Conservation (phyloP, 35 echinoderm and acorn worm species). For the Strongylocentrotus purpuratus region DNA sequence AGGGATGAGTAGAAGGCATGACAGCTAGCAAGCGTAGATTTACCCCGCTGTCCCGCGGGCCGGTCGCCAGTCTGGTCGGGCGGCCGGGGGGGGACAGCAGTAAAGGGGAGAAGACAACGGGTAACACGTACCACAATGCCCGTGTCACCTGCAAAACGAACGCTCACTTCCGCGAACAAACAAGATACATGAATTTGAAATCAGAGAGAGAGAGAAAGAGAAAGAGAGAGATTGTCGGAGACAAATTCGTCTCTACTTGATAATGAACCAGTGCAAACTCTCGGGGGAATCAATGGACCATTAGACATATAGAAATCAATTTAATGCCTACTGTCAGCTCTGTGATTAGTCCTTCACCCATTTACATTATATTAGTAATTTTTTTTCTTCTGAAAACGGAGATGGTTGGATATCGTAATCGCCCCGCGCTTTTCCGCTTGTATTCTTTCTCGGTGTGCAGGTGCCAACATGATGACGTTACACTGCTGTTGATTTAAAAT, state of each 20-base stretch:
- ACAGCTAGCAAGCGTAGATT: not conserved
- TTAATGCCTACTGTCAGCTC: not conserved
- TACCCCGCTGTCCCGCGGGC: not conserved
- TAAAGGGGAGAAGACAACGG: not conserved
- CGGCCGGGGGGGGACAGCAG: not conserved
- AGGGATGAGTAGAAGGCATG: not conserved
- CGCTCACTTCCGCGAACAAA: not conserved
- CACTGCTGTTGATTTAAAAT: too few relatives aligned
- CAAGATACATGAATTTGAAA: not conserved
- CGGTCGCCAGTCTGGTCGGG: not conserved
- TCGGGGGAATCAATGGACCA: not conserved
- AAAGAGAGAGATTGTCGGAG: not conserved
- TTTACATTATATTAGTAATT: too few relatives aligned
- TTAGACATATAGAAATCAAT: not conserved
- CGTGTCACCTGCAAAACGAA: not conserved
- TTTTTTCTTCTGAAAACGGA: too few relatives aligned
- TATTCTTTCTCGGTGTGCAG: not conserved
- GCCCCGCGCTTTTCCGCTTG: too few relatives aligned
- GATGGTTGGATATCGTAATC: too few relatives aligned
- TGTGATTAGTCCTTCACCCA: too few relatives aligned
- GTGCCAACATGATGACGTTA: not conserved
- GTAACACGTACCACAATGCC: not conserved
- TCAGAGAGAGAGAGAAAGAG: not conserved
- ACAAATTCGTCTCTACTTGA: not conserved
- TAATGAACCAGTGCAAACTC: not conserved